Percentiles rank a stretch among this genome's conserved stretches.
Conservation (phyloP, 2,888 invertebrate genomes). For the Dichetophora obliterata region DNA sequence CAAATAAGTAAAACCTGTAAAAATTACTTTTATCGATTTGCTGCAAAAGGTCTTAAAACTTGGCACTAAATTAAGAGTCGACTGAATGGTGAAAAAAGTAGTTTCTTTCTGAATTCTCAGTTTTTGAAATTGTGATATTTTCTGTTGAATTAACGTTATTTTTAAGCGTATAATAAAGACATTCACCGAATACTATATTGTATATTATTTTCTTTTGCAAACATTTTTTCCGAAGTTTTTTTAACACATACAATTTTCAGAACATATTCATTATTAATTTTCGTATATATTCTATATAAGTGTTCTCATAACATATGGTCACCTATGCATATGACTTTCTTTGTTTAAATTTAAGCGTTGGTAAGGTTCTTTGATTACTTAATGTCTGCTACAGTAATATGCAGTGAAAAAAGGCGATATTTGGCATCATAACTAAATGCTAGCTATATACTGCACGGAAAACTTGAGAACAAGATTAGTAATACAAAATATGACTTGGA, state of each 20-base stretch:
- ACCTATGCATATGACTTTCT: not conserved
- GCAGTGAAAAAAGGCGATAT: not conserved
- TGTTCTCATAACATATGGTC: too few species aligned
- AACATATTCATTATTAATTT: too few species aligned
- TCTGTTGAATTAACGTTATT: slow-evolving; percentile 1
- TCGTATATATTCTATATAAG: too few species aligned
- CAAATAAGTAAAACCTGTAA: too few species aligned
- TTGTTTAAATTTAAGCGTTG: not conserved
- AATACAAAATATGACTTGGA: not conserved
- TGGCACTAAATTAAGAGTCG: not conserved
- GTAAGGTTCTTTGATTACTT: not conserved
- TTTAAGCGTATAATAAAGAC: slow-evolving; percentile 11
- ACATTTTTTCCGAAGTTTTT: not conserved
- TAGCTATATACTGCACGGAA: not conserved
- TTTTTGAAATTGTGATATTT: slow-evolving; percentile 20
- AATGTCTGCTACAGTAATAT: not conserved
- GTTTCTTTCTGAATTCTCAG: slow-evolving; percentile 3
- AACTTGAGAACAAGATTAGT: not conserved
- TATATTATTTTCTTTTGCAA: not conserved
- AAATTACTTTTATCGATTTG: not conserved
- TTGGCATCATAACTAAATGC: not conserved
- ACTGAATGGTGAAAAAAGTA: not conserved
- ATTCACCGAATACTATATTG: not conserved
- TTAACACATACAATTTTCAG: too few species aligned
- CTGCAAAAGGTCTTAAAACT: not conserved